These are phyloP conservation scores for Vireo griseus DNA, from an alignment of 2,797 vertebrate genomes.

Conservation along the genomic window DNA sequence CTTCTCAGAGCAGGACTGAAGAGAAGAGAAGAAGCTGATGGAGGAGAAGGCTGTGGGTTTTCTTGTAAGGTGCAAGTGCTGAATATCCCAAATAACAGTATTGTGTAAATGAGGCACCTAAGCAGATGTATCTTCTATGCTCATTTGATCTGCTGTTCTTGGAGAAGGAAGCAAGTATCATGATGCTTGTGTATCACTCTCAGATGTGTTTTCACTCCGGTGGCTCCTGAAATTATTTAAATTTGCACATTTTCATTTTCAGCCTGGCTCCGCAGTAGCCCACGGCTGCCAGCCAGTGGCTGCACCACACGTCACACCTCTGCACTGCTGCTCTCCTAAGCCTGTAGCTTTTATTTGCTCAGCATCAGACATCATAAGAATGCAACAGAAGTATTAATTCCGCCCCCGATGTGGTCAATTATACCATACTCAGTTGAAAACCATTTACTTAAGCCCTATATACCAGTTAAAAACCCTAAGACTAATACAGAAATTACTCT, in stretches of 20 bases:
- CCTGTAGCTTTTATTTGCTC: not conserved
- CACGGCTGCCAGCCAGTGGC: not conserved
- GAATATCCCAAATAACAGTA: not conserved
- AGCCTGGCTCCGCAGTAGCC: not conserved
- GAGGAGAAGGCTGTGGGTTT: too few relatives aligned
- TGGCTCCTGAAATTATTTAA: not conserved
- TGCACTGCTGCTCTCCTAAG: not conserved
- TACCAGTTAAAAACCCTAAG: not conserved
- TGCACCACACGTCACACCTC: not conserved
- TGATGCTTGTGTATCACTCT: not conserved
- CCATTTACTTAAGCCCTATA: not conserved
- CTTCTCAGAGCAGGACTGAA: not conserved
- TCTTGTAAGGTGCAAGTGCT: not conserved
- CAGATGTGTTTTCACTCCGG: not conserved
- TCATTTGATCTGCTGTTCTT: not conserved
- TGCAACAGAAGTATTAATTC: not conserved
- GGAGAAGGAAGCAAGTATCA: not conserved
- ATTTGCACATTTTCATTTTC: not conserved
- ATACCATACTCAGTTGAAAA: not conserved
- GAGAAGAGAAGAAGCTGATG: not conserved
- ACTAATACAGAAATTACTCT: not conserved
- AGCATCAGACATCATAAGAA: not conserved
- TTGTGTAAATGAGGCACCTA: not conserved
- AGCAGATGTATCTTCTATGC: not conserved
- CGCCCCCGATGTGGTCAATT: not conserved